Evolutionary conservation across 1,140 invertebrate species (phyloP), one percentile per base, ranked within the genome.

Genomic region (Aplysia californica): DNA sequence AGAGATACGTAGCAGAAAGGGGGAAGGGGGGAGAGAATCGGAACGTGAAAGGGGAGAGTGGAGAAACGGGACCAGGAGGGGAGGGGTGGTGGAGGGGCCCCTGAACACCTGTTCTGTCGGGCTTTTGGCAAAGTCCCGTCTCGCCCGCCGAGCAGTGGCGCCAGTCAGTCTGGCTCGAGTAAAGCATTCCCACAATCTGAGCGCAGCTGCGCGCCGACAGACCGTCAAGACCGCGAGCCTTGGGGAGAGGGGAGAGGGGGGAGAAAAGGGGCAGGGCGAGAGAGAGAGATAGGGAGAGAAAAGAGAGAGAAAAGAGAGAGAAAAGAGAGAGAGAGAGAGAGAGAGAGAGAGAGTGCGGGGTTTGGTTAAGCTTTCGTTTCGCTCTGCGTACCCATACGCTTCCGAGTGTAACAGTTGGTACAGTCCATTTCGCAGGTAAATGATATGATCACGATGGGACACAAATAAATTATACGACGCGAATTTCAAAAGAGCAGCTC

Each of bases 91-190:
- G 5, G 20, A 4, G 21, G 21, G n/a, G 67, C 21, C 6, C 50
- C 23, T 59, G 55, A 72, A 72, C 69, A 72, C 69, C 69, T 72
- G 69, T 72, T 72, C 55, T 3, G 59, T 56, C 58, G 55, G 2
- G n/a, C 2, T 72, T 39, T 72, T 29, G 20, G 44, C 44, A 50
- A 50, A 2, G 50, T 21, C 69, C 55, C 69, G 69, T 56, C 55
- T 72, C 10, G 2, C 23, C 3, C 41, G 67, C 4, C 69, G 55
- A 59, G 3, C 38, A 23, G 29, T 36, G 69, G 69, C 69, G 69
- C 69, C 69, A 72, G 69, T 35, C 69, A 58, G 69, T 72, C 69
- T 72, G 69, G 55, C 50, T 5, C 23, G 67, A 26, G 29, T 6
- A 72, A 41, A 5, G 35, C 50, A 72, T 72, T 72, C 69, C 69